Conservation (phyloP, 2,113 vertebrate genomes). For the Okapia johnstoni region DNA sequence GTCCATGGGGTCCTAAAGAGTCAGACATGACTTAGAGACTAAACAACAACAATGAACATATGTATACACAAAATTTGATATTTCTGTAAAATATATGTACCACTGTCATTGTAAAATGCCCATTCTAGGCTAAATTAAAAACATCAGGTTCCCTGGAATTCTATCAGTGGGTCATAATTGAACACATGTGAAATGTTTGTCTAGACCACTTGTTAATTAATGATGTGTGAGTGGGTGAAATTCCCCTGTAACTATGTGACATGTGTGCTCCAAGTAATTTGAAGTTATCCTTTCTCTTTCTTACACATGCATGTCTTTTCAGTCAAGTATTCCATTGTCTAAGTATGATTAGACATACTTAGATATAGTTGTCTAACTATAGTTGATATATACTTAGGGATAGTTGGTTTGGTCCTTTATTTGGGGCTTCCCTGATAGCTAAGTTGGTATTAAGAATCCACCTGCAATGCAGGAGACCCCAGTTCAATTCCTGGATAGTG, state of each 20-base stretch:
- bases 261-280: not conserved
- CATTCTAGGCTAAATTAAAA: not conserved
- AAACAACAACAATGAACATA: not conserved
- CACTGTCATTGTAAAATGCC: not conserved
- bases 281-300: not conserved
- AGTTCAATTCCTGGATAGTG: not conserved
- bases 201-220: not conserved
- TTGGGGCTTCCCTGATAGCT: not conserved
- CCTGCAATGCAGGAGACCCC: not conserved
- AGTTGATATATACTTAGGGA: too few relatives aligned
- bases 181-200: not conserved
- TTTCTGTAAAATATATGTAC: not conserved
- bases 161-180: not conserved
- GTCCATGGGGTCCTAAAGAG: not conserved
- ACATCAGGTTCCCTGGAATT: not conserved
- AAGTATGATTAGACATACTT: too few relatives aligned
- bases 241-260: not conserved
- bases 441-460: not conserved
- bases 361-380: too few relatives aligned
- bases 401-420: not conserved
- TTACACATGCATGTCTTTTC: not conserved
- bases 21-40: not conserved
- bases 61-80: not conserved
- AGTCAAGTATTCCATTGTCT: not conserved
- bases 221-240: not conserved